Evolutionary conservation across 2,888 invertebrate species (phyloP), one percentile per base, ranked within the genome.

Genomic region (Epistrophe eligans): DNA sequence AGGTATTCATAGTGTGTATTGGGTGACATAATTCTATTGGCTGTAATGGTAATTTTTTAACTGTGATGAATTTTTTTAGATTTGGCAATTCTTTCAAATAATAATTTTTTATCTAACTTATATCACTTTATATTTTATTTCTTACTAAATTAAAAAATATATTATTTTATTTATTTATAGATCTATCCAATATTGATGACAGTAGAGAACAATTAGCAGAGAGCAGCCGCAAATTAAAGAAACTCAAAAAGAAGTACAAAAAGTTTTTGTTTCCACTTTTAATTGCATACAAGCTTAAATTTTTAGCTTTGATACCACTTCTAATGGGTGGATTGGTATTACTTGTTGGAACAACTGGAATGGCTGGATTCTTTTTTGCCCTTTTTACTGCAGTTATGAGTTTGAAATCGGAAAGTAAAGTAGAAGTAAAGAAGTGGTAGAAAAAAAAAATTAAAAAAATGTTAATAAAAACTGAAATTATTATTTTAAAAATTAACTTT

Each of bases 281-380:
- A 40, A 90, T 97, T 90, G 97, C 97, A 0, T 97, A 97, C 92
- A 97, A 97, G 92, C 92, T 97, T 91, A 97, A 97, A 91, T 97
- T 96, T 92, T 95, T 97, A 89, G 95, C 96, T 1, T 91, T 97
- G 73, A 94, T 97, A 50, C 97, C 97, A 0, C 94, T 97, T 0
- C 92, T 97, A 91, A 94, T 97, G 88, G 96, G 96, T 71, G 94
- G 94, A 7, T 92, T 97, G 28, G 93, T 97, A 1, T 93, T 97
- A 10, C 92, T 97, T 66, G 95, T 96, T 6, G 96, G 96, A 83
- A 95, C 97, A 0, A 96, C 97, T 0, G 96, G 97, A 19, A 92
- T 97, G 80, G 97, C 97, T 24, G 97, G 97, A 88, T 97, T 97
- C 93, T 97, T 97, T 94, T 97, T 97, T 91, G 97, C 97, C 0